Evolutionary conservation across 2,113 vertebrate species (phyloP), one percentile per base, ranked within the genome.

Genomic region (Myiopsitta monachus): DNA sequence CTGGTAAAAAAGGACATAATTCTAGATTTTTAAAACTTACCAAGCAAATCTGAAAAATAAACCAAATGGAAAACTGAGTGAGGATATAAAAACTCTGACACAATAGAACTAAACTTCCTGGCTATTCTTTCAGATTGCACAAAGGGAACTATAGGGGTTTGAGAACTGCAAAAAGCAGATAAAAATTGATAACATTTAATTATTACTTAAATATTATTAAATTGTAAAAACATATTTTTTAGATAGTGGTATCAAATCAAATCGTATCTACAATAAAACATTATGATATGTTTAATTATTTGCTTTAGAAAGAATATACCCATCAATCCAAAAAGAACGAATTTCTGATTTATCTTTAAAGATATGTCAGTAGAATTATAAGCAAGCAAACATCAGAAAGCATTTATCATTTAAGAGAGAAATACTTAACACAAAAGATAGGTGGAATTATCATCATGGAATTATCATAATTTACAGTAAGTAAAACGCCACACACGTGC

Each of bases 21-120:
- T 96, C 62, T 85, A 95, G 67, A 31, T n/a, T 87, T 92, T 84
- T 94, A 96, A 46, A 36, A 78, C n/a, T 93, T 93, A 63, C 6
- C 47, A 88, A 62, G 46, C 11, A 90, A 76, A 77, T 47, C 4
- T 69, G 36, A 89, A 83, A 91, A 94, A 87, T 61, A 95, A 78
- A 77, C 28, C 55, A 81, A 90, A 92, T 82, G 23, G 36, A 90
- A 78, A 81, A 93, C 9, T 54, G 81, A 33, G 61, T 18, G 17
- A 92, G 27, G 36, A 77, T 68, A 95, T 67, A 94, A 95, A 96
- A 91, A 44, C 27, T 33, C 18, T 68, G 28, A 87, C 82, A 69
- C 1, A 19, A 78, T 82, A 88, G 19, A 84, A 84, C 16, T 92
- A 86, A 62, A 18, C 73, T 46, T 89, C 54, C 70, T 23, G 94